These are phyloP conservation scores for Tetranychus truncatus DNA, from an alignment of 2,888 invertebrate genomes.

Conservation along the genomic window DNA sequence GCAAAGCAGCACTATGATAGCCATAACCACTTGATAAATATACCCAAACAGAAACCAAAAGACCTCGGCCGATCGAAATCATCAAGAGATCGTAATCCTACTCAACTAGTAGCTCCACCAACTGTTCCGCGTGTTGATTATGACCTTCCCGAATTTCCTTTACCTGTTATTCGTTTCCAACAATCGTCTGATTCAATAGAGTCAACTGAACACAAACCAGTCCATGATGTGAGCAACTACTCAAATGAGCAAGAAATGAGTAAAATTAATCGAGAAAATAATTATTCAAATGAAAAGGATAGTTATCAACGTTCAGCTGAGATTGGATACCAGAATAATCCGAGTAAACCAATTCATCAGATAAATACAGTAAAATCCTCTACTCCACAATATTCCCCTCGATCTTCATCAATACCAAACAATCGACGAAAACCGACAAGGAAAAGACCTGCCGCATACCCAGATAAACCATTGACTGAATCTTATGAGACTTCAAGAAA, in stretches of 20 bases:
- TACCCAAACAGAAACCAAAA: not conserved
- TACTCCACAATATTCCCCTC: not conserved
- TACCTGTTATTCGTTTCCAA: not conserved
- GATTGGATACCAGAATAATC: not conserved
- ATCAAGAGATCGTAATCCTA: not conserved
- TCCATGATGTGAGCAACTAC: not conserved
- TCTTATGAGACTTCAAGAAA: not conserved
- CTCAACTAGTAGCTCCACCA: not conserved
- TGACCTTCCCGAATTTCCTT: not conserved
- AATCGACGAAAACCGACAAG: not conserved
- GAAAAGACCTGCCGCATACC: not conserved
- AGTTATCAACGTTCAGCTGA: not conserved
- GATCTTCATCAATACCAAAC: not conserved
- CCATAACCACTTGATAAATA: not conserved
- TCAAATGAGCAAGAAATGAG: not conserved
- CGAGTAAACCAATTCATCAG: no score
- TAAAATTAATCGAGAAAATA: not conserved
- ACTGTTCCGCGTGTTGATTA: not conserved
- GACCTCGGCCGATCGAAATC: not conserved
- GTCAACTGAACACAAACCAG: not conserved
- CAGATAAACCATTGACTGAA: not conserved
- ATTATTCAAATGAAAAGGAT: not conserved
- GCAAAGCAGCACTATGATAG: not conserved
- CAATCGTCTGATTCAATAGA: not conserved
- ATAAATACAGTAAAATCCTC: not conserved